Evolutionary conservation across 2,888 invertebrate genomes (phyloP).

Genomic region (Pandemis cinnamomeana): DNA sequence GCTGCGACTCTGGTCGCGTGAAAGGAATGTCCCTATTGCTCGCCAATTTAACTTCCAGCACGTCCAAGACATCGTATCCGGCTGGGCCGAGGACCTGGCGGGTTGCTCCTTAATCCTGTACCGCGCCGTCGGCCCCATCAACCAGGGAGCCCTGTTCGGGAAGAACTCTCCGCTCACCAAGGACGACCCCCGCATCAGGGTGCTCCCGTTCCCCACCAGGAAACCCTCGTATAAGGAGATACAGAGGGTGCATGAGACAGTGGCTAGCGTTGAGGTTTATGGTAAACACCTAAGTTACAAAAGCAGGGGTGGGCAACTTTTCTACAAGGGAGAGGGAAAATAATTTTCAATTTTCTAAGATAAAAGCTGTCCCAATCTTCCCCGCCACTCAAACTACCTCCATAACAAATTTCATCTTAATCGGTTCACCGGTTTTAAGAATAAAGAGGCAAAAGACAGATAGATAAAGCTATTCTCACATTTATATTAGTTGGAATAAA

Average conservation of each 20-base stretch:
- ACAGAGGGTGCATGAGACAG: conserved; percentile 88
- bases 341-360: too few species aligned
- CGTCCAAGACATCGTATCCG: conserved; percentile 87
- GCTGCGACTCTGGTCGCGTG: too few species aligned
- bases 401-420: too few species aligned
- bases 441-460: too few species aligned
- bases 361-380: too few species aligned
- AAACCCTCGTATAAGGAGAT: conserved; percentile 93
- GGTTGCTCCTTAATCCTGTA: conserved; percentile 90
- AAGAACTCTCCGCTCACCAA: conserved; percentile 87
- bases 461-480: too few species aligned
- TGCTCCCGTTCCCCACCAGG: conserved; percentile 92
- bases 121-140: conserved; percentile 89
- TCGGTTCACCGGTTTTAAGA: too few species aligned
- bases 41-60: conserved; percentile 83
- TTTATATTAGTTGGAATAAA: too few species aligned
- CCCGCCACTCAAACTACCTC: too few species aligned
- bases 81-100: conserved; percentile 88
- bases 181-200: conserved; percentile 86
- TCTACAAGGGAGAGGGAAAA: too few species aligned
- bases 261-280: conserved; percentile 87
- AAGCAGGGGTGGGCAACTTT: too few species aligned
- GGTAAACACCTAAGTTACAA: conserved; percentile 69
- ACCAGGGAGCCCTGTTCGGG: conserved; percentile 90
- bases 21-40: neutral